phyloP scores from a whole-genome alignment of 2,113 vertebrate genomes.

The Galbula dea region DNA sequence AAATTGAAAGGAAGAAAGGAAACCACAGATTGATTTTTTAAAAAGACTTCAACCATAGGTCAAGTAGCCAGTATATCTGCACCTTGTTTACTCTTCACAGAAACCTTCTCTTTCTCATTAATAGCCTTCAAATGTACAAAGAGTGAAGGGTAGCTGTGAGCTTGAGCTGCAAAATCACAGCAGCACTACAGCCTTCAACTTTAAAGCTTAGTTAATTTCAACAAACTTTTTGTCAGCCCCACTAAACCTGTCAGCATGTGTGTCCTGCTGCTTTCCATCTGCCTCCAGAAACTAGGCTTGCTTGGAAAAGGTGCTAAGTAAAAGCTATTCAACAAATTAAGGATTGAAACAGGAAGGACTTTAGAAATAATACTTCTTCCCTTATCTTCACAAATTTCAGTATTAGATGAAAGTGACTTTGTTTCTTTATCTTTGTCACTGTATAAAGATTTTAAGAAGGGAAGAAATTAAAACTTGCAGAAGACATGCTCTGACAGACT shows the following conservation, averaged over 20 bases:
- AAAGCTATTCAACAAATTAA: background rate
- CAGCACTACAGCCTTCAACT: background rate
- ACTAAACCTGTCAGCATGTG: background rate
- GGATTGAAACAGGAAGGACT: background rate
- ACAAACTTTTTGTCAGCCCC: background rate
- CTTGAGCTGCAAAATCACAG: background rate
- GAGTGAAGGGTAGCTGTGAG: background rate
- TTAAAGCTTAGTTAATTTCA: slow-evolving; percentile 14
- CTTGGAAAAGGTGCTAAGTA: background rate
- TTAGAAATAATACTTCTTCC: background rate
- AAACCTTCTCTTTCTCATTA: slow-evolving; percentile 12
- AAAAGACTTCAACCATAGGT: background rate
- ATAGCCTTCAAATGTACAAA: background rate
- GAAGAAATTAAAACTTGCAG: background rate
- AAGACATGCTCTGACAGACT: background rate
- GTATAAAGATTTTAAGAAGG: background rate
- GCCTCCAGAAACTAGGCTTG: background rate
- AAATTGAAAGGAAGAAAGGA: background rate
- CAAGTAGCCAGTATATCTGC: background rate
- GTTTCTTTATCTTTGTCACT: background rate
- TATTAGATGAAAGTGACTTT: background rate
- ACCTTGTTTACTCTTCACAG: background rate
- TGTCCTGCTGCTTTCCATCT: background rate
- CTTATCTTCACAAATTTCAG: background rate
- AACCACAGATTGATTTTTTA: background rate